Evolutionary conservation across 1,140 invertebrate species (phyloP).

Genomic region (Aphelinus certus): DNA sequence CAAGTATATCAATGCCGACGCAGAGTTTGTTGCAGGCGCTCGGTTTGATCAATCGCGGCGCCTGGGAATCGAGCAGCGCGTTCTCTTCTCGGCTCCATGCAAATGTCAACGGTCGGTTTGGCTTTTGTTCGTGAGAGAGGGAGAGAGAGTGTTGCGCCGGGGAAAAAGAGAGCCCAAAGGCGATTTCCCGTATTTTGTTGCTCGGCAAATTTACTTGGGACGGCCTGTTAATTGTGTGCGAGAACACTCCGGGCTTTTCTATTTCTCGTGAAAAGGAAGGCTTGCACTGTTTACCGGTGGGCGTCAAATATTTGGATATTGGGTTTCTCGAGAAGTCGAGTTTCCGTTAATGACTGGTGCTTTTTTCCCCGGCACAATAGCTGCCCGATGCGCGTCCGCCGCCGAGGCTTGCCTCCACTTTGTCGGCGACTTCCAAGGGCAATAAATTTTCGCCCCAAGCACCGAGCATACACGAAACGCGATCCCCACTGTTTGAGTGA

Average conservation of each 20-base stretch:
- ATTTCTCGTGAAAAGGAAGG: slow-evolving; percentile 32
- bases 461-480: neutral
- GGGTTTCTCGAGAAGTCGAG: slow-evolving; percentile 30
- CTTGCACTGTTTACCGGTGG: slow-evolving; percentile 16
- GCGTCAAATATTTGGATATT: slow-evolving; percentile 39
- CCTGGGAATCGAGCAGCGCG: too few species aligned
- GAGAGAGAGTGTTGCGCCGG: too few species aligned
- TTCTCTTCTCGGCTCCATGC: too few species aligned
- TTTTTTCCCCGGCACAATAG: neutral
- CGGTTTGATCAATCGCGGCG: too few species aligned
- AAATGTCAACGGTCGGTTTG: too few species aligned
- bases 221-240: slow-evolving; percentile 6
- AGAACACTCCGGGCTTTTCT: slow-evolving; percentile 7
- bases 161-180: neutral
- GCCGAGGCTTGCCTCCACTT: slow-evolving; percentile 1
- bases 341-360: slow-evolving; percentile 26
- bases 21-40: too few species aligned
- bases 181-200: neutral
- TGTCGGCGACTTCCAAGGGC: slow-evolving; percentile 8
- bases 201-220: slow-evolving; percentile 14
- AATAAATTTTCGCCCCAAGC: slow-evolving; percentile 8
- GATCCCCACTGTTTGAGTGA: too few species aligned
- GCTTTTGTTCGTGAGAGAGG: too few species aligned
- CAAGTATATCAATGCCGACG: too few species aligned
- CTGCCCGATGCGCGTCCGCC: neutral